Base-by-base conservation (phyloP, 2,797 vertebrate species). In the Apodemus agrarius region DNA sequence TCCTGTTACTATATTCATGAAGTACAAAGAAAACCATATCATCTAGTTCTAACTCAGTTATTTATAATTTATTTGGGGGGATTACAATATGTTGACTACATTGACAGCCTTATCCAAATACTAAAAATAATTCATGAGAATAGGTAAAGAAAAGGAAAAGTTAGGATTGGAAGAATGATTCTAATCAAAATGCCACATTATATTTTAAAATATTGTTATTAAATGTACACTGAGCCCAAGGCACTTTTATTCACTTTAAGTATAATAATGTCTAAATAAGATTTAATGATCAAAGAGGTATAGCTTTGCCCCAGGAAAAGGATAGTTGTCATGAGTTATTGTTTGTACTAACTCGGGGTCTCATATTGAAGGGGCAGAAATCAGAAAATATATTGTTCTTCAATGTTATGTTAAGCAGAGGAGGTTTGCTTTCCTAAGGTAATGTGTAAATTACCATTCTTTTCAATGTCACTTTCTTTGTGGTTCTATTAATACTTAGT, bases 121-220 rank as follows among this genome's bases (percentile, higher is more conserved):
- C 67, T 54, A 72, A 76, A 78, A 90, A 57, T 10, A 84, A 46
- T 49, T 12, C 3, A 22, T 75, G 34, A 4, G 0, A 26, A 84
- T 86, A 46, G 46, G 17, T 67, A 29, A 67, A n/a, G 54, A 17
- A 75, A 31, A 61, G 49, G 59, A 59, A 34, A 83, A 63, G 6
- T 80, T 81, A 12, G 29, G 74, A 92, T 21, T 91, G 26, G 31
- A 85, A 43, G 52, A 83, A 91, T 82, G 59, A 75, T 61, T 37
- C 11, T 46, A 92, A 57, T 57, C 37, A 80, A 59, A 61, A 29
- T 3, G 0, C 22, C 34, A 49, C 40, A n/a, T 16, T 72, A 59
- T 95, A 3, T 14, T 95, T 95, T 61, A 29, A 94, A 92, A 31
- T 88, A 37, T 26, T 88, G 67, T 81, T 92, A 88, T 52, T 67